Base-by-base conservation (phyloP, 2,888 invertebrate genomes). In the Epirrhoe tristata region DNA sequence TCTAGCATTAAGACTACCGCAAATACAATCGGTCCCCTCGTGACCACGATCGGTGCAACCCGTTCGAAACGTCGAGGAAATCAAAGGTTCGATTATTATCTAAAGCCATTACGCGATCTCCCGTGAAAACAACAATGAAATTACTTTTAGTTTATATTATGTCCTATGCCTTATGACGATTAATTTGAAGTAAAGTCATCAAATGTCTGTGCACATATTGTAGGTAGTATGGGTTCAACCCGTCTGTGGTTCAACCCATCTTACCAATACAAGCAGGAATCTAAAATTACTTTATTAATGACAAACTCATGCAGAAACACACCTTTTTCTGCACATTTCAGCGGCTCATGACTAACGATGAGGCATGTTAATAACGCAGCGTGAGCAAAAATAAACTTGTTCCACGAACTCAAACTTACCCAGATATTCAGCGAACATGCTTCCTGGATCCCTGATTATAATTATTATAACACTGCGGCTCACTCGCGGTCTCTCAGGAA, bases 381-480 rank as follows among this genome's bases (percentile, higher is more conserved):
- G 77, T 75, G 81, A 76, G 78, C 82, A 75, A 85, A 90, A 89
- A 90, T 90, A 91, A 88, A 88, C 87, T 78, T 77, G 86, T 89
- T 89, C 91, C 84, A 75, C 77, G 85, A 85, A 88, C 86, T 82
- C 77, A 60, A 65, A 70, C 73, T 71, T 70, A 77, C 74, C 74
- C 72, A 71, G 62, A 71, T 69, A 74, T 65, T 69, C 64, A 60
- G 54, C 59, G 46, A 65, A 68, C 67, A 62, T 55, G 62, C 54
- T 62, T 70, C 72, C 69, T 68, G 66, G 70, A 57, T 69, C 72
- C 24, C 69, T 68, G 66, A 70, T 70, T 70, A 72, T 54, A 61
- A 57, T 39, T 46, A 57, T 31, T 39, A 14, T 34, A 43, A 34
- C 12, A 58, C 24, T 24, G 24, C 24, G 24, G 24, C 3, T 24